A percentile compares a stretch with the other conserved stretches of the same genome.
These are phyloP conservation scores for Dolichomitus sp. DNA, from an alignment of 2,888 invertebrate genomes.

Conservation along the genomic window DNA sequence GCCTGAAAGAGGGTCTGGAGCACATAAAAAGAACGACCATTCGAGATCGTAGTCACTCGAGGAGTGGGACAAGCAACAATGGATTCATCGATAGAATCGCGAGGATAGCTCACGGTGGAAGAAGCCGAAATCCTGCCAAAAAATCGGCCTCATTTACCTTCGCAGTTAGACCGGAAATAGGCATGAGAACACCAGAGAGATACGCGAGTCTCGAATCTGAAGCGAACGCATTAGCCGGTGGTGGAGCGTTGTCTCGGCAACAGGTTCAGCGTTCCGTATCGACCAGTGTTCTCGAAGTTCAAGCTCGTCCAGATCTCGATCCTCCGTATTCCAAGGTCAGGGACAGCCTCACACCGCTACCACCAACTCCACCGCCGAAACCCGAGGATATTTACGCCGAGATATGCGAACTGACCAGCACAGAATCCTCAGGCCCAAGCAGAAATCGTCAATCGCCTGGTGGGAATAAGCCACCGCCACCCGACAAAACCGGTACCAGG, in stretches of 20 bases:
- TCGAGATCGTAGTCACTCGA: slow-evolving; percentile 79
- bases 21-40: slow-evolving; percentile 83
- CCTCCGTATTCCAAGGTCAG: slow-evolving; percentile 85
- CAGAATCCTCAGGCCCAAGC: slow-evolving; percentile 59
- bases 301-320: slow-evolving; percentile 78
- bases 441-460: slow-evolving; percentile 60
- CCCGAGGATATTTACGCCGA: slow-evolving; percentile 85
- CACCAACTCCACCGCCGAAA: slow-evolving; percentile 79
- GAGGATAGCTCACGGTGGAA: slow-evolving; percentile 83
- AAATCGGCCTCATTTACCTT: slow-evolving; percentile 84
- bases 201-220: slow-evolving; percentile 84
- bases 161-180: slow-evolving; percentile 83
- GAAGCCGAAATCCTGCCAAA: slow-evolving; percentile 83
- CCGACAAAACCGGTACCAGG: slow-evolving; percentile 70
- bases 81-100: slow-evolving; percentile 81
- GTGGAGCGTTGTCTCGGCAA: slow-evolving; percentile 71
- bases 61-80: slow-evolving; percentile 74
- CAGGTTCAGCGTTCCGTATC: slow-evolving; percentile 83
- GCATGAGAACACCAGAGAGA: slow-evolving; percentile 83
- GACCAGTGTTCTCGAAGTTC: slow-evolving; percentile 82
- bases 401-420: slow-evolving; percentile 80
- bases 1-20: slow-evolving; percentile 81
- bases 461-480: slow-evolving; percentile 75
- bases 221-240: slow-evolving; percentile 75
- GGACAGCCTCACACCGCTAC: slow-evolving; percentile 82